Percentiles rank a stretch among this genome's conserved stretches.
phyloP scores from a whole-genome alignment of 2,797 vertebrate species.

The Phrynocephalus forsythii region DNA sequence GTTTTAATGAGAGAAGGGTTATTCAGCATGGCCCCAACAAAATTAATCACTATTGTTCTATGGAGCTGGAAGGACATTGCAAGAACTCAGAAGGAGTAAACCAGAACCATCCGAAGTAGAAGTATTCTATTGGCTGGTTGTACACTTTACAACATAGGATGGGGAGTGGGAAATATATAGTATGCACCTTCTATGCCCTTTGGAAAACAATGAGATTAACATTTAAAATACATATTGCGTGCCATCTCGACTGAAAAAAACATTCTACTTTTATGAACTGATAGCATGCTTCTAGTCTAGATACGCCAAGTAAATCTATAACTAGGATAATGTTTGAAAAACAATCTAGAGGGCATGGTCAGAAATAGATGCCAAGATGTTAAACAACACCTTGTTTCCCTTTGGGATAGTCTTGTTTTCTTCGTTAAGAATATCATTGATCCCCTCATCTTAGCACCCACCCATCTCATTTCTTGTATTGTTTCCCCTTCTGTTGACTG shows the following conservation, averaged over 20 bases:
- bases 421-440: not conserved
- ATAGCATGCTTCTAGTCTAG: not conserved
- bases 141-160: not conserved
- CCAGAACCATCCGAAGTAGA: not conserved
- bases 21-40: not conserved
- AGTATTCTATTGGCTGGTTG: not conserved
- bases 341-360: not conserved
- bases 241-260: not conserved
- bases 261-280: not conserved
- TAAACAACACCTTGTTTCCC: not conserved
- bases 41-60: not conserved
- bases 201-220: not conserved
- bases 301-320: constrained; percentile 43
- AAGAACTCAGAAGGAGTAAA: not conserved
- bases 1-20: not conserved
- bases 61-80: too few relatives aligned
- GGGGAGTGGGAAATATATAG: not conserved
- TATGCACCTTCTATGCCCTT: not conserved
- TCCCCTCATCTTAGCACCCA: constrained; percentile 26
- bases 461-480: constrained; percentile 1
- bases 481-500: constrained; percentile 11
- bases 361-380: constrained; percentile 33
- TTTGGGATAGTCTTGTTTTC: not conserved
- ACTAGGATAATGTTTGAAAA: constrained; percentile 57
- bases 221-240: not conserved